A percentile compares a stretch with the other conserved stretches of the same genome.
These are phyloP conservation scores for Choreutis nemorana DNA, from an alignment of 2,888 invertebrate genomes.

Conservation along the genomic window DNA sequence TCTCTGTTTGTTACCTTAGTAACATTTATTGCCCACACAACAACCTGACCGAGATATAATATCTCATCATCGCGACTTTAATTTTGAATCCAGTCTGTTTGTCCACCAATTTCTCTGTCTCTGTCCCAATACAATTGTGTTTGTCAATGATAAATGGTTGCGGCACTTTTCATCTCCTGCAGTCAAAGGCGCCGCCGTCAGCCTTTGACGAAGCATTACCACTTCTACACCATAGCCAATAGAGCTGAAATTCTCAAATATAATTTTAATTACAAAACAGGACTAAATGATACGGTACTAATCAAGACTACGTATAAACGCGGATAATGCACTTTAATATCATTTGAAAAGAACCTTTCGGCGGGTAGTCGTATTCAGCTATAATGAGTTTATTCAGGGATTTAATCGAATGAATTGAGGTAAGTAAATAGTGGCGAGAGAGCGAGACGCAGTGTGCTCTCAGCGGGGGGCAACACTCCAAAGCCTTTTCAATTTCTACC, in stretches of 20 bases:
- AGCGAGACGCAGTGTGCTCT: conserved; percentile 15
- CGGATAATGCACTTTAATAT: conserved; percentile 62
- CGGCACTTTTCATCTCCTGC: conserved; percentile 59
- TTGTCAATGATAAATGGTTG: conserved; percentile 66
- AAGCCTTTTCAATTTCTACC: conserved; percentile 13
- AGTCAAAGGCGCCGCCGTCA: conserved; percentile 52
- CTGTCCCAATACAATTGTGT: conserved; percentile 62
- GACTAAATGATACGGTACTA: conserved; percentile 66
- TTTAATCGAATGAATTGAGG: conserved; percentile 61
- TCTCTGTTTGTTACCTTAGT: neutral
- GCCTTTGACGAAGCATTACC: conserved; percentile 16
- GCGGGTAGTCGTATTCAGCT: conserved; percentile 55
- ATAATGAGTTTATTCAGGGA: conserved; percentile 64
- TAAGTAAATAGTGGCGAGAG: conserved; percentile 51
- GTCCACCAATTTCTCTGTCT: conserved; percentile 55
- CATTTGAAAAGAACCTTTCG: conserved; percentile 60
- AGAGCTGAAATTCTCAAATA: conserved; percentile 21
- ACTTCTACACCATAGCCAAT: conserved; percentile 16
- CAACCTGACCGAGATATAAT: too few species aligned
- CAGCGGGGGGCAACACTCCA: conserved; percentile 12
- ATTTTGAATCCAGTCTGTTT: conserved; percentile 50
- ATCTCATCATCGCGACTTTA: too few species aligned
- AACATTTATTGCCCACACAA: neutral
- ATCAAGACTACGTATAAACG: conserved; percentile 61
- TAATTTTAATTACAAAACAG: conserved; percentile 55